Conservation (phyloP, 2,888 invertebrate species). For the Leptura quadrifasciata region DNA sequence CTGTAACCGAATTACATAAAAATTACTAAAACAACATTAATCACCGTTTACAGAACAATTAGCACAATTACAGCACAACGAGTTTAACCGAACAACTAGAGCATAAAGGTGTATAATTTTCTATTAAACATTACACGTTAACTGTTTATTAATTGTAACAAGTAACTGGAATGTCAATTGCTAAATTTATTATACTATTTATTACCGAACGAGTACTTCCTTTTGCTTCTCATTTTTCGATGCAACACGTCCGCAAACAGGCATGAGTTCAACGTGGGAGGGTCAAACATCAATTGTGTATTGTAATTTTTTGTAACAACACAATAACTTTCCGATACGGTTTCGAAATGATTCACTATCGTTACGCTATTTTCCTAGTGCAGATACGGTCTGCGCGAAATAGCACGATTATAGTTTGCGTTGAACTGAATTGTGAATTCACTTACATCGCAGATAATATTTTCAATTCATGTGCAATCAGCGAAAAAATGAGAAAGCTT, state of each 20-base stretch:
- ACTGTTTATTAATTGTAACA: slow-evolving; percentile 19
- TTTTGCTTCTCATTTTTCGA: slow-evolving; percentile 44
- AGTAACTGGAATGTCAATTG: not conserved
- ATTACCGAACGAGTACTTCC: slow-evolving; percentile 52
- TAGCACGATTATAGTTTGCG: slow-evolving; percentile 16
- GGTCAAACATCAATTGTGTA: slow-evolving; percentile 47
- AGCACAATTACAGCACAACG: slow-evolving; percentile 31
- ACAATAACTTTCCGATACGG: slow-evolving; percentile 42
- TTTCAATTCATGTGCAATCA: slow-evolving; percentile 39
- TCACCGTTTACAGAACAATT: slow-evolving; percentile 25
- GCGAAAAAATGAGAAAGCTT: slow-evolving; percentile 45
- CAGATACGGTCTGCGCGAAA: slow-evolving; percentile 6
- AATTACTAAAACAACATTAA: slow-evolving; percentile 15
- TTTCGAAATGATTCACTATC: slow-evolving; percentile 36
- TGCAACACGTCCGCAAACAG: slow-evolving; percentile 21
- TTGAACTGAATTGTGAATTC: slow-evolving; percentile 32
- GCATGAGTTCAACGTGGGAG: slow-evolving; percentile 30
- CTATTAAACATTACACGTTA: slow-evolving; percentile 21
- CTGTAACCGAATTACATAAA: slow-evolving; percentile 75
- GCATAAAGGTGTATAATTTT: slow-evolving; percentile 24
- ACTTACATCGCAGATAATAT: slow-evolving; percentile 24
- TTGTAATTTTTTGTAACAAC: slow-evolving; percentile 45
- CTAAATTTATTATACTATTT: slow-evolving; percentile 1
- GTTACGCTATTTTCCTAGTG: slow-evolving; percentile 15
- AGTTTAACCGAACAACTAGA: slow-evolving; percentile 27